Conservation (phyloP, 2,888 invertebrate species). For the Orthosia incerta region DNA sequence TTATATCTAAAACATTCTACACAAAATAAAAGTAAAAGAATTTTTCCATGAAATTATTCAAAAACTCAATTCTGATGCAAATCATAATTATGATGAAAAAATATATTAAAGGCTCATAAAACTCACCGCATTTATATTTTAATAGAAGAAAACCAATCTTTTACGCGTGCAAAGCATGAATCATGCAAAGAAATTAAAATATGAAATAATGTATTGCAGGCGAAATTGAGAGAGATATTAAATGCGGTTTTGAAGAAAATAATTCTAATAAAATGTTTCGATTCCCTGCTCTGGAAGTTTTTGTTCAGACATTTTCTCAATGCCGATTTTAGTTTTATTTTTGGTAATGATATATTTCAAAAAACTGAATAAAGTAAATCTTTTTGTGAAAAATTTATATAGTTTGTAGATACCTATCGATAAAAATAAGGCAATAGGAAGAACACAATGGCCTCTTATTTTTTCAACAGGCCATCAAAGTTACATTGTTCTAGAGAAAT, state of each 20-base stretch:
- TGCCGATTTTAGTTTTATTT: too few species aligned
- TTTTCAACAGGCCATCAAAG: too few species aligned
- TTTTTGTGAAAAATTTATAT: too few species aligned
- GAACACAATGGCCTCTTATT: too few species aligned
- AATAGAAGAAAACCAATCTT: constrained; percentile 19
- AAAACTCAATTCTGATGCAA: constrained; percentile 27
- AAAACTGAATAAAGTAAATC: neutral
- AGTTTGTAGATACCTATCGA: too few species aligned
- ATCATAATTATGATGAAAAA: constrained; percentile 31
- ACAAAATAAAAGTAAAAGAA: too few species aligned
- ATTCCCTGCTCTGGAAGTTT: constrained; percentile 16
- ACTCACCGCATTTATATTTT: too few species aligned
- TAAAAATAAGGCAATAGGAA: too few species aligned
- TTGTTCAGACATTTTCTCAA: neutral
- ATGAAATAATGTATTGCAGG: constrained; percentile 33
- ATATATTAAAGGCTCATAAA: constrained; percentile 32
- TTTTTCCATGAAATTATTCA: constrained; percentile 47
- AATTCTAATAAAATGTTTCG: constrained; percentile 6
- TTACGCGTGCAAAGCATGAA: constrained; percentile 32
- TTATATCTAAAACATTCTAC: neutral
- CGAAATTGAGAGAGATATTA: constrained; percentile 33
- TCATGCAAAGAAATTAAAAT: constrained; percentile 43
- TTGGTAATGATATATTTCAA: neutral
- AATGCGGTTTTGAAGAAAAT: constrained; percentile 23
- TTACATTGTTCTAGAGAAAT: too few species aligned